A percentile compares a stretch with the other conserved stretches of the same genome.
Conservation (phyloP, 1,140 invertebrate genomes). For the Tribolium madens region DNA sequence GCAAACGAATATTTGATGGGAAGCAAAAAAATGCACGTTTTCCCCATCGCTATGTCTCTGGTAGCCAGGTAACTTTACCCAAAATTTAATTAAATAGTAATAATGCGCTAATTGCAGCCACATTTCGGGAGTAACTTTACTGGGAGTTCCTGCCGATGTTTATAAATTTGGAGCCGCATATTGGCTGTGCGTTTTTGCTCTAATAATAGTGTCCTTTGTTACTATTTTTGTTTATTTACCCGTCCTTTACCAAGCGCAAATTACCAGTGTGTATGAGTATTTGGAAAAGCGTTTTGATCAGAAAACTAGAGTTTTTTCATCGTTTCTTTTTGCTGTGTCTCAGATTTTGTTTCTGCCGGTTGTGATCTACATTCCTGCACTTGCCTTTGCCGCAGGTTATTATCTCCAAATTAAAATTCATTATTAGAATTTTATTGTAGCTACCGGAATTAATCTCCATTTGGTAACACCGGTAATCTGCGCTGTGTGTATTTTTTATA, state of each 20-base stretch:
- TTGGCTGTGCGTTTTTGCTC: conserved; percentile 60
- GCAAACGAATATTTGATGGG: conserved; percentile 74
- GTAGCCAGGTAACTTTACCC: conserved; percentile 67
- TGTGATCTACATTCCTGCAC: conserved; percentile 72
- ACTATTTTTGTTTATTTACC: conserved; percentile 66
- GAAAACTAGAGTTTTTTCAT: conserved; percentile 70
- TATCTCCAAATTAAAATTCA: not conserved
- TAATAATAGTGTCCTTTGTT: not conserved
- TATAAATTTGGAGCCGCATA: conserved; percentile 81
- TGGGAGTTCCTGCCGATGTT: conserved; percentile 83
- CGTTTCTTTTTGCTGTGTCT: conserved; percentile 69
- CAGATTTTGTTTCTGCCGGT: conserved; percentile 69
- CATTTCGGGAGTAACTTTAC: conserved; percentile 81
- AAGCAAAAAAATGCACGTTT: conserved; percentile 70
- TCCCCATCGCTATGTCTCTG: conserved; percentile 71
- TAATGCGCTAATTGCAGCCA: conserved; percentile 75
- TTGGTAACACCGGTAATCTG: conserved; percentile 78
- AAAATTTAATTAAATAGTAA: not conserved
- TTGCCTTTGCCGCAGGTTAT: conserved; percentile 71
- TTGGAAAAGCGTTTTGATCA: conserved; percentile 68
- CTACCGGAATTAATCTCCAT: conserved; percentile 77
- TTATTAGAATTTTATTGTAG: conserved; percentile 66
- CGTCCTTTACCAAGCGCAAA: conserved; percentile 80
- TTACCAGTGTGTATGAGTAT: conserved; percentile 80
- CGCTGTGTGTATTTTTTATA: conserved; percentile 83